phyloP scores from a whole-genome alignment of 2,797 vertebrate genomes.

The Typhlichthys eigenmanni region DNA sequence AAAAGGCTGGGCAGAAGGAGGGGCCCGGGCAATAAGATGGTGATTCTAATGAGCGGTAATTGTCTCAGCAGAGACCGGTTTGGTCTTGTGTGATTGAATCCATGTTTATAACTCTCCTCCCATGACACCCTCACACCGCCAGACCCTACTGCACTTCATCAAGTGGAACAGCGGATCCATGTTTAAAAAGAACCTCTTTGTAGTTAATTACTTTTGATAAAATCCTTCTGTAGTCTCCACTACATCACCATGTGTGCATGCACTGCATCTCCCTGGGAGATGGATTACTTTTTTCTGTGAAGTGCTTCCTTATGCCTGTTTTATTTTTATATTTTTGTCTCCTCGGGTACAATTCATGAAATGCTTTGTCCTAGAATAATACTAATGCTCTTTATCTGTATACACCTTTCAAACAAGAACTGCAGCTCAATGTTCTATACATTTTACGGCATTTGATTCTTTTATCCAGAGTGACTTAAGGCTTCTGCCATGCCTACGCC shows the following conservation, averaged over 20 bases:
- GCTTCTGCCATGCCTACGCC: too few species aligned
- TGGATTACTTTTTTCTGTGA: slow-evolving; percentile 44
- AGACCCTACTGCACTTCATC: slow-evolving; percentile 4
- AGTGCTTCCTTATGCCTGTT: slow-evolving; percentile 39
- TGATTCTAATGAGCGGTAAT: slow-evolving; percentile 5
- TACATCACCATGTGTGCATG: slow-evolving; percentile 18
- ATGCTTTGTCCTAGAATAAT: too few species aligned
- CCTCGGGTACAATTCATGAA: too few species aligned
- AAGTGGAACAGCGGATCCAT: slow-evolving; percentile 12
- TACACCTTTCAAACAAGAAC: too few species aligned
- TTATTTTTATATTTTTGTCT: neutral
- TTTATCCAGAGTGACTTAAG: too few species aligned
- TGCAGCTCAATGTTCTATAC: too few species aligned
- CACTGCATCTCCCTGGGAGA: slow-evolving; percentile 35
- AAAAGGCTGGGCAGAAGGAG: neutral
- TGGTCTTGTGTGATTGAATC: slow-evolving; percentile 8
- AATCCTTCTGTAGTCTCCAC: slow-evolving; percentile 1
- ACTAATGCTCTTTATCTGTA: too few species aligned
- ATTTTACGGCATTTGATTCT: too few species aligned
- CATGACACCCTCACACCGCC: neutral
- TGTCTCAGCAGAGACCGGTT: slow-evolving; percentile 12
- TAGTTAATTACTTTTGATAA: slow-evolving; percentile 23
- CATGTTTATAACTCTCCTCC: neutral
- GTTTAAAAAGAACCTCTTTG: slow-evolving; percentile 8
- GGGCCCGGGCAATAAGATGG: neutral